These are phyloP conservation scores for Orientallactaga sibirica DNA, from an alignment of 2,797 vertebrate genomes.

Conservation along the genomic window DNA sequence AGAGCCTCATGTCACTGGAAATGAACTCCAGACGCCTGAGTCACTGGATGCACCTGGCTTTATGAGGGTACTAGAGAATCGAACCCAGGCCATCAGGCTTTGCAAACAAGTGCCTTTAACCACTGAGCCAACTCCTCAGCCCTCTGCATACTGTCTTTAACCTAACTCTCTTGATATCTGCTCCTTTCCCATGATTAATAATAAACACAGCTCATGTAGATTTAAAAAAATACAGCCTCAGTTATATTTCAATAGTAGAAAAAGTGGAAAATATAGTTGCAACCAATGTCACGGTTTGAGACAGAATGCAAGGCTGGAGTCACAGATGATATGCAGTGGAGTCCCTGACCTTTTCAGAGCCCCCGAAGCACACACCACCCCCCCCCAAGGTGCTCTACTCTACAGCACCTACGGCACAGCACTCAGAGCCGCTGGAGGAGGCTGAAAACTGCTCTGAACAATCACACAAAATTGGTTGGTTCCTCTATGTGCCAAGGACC, in stretches of 20 bases:
- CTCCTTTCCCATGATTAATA: conserved; percentile 32
- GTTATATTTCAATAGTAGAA: not conserved
- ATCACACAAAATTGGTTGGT: not conserved
- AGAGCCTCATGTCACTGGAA: no score
- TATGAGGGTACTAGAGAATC: no score
- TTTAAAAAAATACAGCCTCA: not conserved
- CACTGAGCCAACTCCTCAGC: no score
- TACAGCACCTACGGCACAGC: not conserved
- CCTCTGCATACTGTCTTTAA: not conserved
- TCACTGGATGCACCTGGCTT: no score
- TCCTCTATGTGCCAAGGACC: not conserved
- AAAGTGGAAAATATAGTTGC: conserved; percentile 13
- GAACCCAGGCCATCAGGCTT: no score
- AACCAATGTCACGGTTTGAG: not conserved
- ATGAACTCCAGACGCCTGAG: no score
- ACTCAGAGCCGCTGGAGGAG: not conserved
- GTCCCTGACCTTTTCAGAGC: not conserved
- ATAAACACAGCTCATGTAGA: conserved; percentile 12
- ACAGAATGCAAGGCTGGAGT: not conserved
- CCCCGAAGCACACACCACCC: not conserved
- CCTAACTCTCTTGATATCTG: not conserved
- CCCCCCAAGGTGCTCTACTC: not conserved
- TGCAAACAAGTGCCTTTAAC: no score
- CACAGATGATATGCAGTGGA: not conserved
- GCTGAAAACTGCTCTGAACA: not conserved